These are phyloP conservation scores for Mythimna loreyi DNA, from an alignment of 2,888 invertebrate species.

Conservation along the genomic window DNA sequence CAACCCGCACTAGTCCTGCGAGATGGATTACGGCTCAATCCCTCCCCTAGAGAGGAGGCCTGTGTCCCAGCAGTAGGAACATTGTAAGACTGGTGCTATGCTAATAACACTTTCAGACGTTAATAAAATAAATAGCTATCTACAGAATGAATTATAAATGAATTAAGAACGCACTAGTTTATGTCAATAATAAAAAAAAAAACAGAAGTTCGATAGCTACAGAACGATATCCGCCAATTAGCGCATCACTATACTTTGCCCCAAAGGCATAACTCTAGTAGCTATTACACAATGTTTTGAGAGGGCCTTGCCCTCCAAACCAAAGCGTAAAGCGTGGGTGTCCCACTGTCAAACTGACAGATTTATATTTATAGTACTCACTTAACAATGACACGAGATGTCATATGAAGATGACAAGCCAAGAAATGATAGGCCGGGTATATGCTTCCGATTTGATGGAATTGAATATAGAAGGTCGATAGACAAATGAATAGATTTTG, in stretches of 20 bases:
- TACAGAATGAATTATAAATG: too few relatives aligned
- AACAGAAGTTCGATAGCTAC: neutral
- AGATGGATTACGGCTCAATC: too few relatives aligned
- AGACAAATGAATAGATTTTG: neutral
- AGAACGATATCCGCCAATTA: slow-evolving; percentile 21
- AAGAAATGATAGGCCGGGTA: slow-evolving; percentile 6
- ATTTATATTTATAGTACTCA: slow-evolving; percentile 38
- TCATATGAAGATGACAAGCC: slow-evolving; percentile 29
- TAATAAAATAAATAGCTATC: too few relatives aligned
- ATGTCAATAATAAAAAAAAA: too few relatives aligned
- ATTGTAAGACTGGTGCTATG: too few relatives aligned
- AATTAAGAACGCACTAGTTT: too few relatives aligned
- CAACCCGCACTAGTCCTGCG: too few relatives aligned
- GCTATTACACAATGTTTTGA: slow-evolving; percentile 17
- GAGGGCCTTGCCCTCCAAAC: slow-evolving; percentile 48
- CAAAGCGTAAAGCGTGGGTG: slow-evolving; percentile 36
- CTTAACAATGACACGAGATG: slow-evolving; percentile 35
- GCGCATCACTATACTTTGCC: slow-evolving; percentile 1
- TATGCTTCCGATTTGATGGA: slow-evolving; percentile 2
- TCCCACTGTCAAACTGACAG: slow-evolving; percentile 36
- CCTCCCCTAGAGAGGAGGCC: too few relatives aligned
- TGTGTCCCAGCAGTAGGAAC: too few relatives aligned
- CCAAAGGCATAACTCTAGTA: slow-evolving; percentile 13
- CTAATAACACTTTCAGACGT: too few relatives aligned
- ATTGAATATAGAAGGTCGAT: slow-evolving; percentile 4